A percentile compares a stretch with the other conserved stretches of the same genome.
phyloP scores from a whole-genome alignment of 2,888 invertebrate species.

The Melolontha melolontha region DNA sequence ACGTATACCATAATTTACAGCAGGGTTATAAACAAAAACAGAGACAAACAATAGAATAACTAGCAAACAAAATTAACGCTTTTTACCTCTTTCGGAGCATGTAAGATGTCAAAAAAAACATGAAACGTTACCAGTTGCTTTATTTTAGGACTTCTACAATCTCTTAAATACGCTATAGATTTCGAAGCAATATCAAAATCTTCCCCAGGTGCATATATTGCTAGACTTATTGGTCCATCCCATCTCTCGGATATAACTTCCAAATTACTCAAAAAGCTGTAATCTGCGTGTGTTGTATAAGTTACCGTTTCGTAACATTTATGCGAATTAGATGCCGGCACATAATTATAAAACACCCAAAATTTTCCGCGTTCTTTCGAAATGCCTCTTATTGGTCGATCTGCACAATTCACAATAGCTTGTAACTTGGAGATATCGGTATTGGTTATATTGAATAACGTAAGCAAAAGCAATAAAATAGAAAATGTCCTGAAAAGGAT shows the following conservation, averaged over 20 bases:
- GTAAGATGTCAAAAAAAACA: slow-evolving; percentile 83
- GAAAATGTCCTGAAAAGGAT: not conserved
- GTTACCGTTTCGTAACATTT: slow-evolving; percentile 84
- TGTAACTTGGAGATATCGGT: not conserved
- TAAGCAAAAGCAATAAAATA: slow-evolving; percentile 4
- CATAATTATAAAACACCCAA: slow-evolving; percentile 86
- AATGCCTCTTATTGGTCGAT: not conserved
- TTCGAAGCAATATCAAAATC: slow-evolving; percentile 81
- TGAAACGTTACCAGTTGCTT: slow-evolving; percentile 85
- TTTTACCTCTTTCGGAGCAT: slow-evolving; percentile 74
- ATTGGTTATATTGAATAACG: not conserved
- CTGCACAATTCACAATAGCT: not conserved
- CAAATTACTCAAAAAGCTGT: slow-evolving; percentile 88
- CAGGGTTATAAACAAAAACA: too few relatives aligned
- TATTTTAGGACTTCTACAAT: slow-evolving; percentile 77
- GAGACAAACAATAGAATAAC: too few relatives aligned
- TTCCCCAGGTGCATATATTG: slow-evolving; percentile 84
- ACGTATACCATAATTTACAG: too few relatives aligned
- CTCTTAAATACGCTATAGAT: slow-evolving; percentile 81
- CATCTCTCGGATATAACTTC: slow-evolving; percentile 83
- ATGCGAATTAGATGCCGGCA: slow-evolving; percentile 72
- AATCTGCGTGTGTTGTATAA: slow-evolving; percentile 88
- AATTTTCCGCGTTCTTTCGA: slow-evolving; percentile 62
- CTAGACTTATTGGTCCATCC: slow-evolving; percentile 86
- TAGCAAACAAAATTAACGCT: too few relatives aligned